These are phyloP conservation scores for Zoanthus gigantus DNA, from an alignment of 92 coral and sea anemone species.

Conservation along the genomic window DNA sequence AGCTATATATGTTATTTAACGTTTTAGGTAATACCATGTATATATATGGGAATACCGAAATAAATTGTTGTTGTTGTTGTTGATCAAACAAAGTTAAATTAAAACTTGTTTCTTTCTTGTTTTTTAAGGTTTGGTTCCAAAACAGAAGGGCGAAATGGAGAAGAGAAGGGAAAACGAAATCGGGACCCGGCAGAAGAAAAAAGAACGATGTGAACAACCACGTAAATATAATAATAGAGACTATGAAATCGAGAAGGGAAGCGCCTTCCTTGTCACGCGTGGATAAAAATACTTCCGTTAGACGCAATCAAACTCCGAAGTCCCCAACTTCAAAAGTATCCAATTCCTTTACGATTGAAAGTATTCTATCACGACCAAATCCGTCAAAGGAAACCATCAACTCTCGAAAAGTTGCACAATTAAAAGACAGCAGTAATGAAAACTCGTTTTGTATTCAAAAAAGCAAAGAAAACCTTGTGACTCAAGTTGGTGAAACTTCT, in stretches of 20 bases:
- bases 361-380: slow-evolving; percentile 79
- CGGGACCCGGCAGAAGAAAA: slow-evolving; percentile 92
- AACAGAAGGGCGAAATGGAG: slow-evolving; percentile 94
- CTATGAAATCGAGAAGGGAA: slow-evolving; percentile 7
- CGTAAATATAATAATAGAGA: slow-evolving; percentile 26
- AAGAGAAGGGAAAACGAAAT: slow-evolving; percentile 91
- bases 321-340: slow-evolving; percentile 19
- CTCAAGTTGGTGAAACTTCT: neutral
- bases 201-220: slow-evolving; percentile 85
- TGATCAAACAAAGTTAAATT: neutral
- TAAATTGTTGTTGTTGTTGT: too few relatives aligned
- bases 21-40: too few relatives aligned
- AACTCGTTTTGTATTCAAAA: neutral
- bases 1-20: too few relatives aligned
- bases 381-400: neutral
- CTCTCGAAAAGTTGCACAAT: neutral
- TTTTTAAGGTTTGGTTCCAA: slow-evolving; percentile 95
- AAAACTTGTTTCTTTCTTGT: slow-evolving; percentile 1
- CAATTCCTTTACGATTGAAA: slow-evolving; percentile 79
- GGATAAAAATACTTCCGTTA: neutral
- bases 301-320: neutral
- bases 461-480: neutral
- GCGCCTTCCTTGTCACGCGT: neutral
- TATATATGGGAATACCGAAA: too few relatives aligned
- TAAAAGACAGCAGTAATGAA: neutral